Evolutionary conservation across 2,888 invertebrate species (phyloP), one percentile per base, ranked within the genome.

Genomic region (Tortrix viridana): DNA sequence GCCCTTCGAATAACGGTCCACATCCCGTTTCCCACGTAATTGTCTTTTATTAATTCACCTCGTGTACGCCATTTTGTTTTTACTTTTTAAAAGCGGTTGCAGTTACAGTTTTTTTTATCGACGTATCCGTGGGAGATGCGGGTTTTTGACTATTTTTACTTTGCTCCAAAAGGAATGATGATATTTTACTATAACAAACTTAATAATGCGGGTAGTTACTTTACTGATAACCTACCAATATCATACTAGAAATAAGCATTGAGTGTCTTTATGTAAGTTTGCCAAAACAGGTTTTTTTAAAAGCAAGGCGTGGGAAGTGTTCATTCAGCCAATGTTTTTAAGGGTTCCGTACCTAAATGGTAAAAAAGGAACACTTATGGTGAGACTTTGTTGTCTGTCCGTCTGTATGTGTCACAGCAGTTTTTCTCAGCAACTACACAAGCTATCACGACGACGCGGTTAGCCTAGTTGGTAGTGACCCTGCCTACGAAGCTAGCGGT

Each of bases 1-100:
- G 59, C 69, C 65, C 67, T 69, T 65, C 65, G 55, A 44, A 54
- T 81, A 83, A 80, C 82, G 81, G 82, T 71, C 63, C 66, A 60
- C 78, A 77, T 79, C 80, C 76, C 79, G 81, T 74, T 80, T 82
- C 81, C 74, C 82, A 81, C 82, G 78, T 66, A 70, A 69, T 75
- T 73, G 75, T 72, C 69, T 70, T 67, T 67, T 60, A 69, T 60
- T 62, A 71, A 65, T 70, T 70, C 68, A 70, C 67, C 60, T 65
- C 53, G 26, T 49, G 60, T 63, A 57, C 60, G 56, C 66, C 66
- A 64, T 69, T 69, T 69, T 67, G 66, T 69, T 67, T 66, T 68
- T 58, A 61, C 65, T 71, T 66, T 68, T 68, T 67, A 58, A 58
- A 55, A 22, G 53, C 59, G 63, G 49, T 65, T 49, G 54, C 53